Conservation (phyloP, 2,888 invertebrate species). For the Netelia melanura region DNA sequence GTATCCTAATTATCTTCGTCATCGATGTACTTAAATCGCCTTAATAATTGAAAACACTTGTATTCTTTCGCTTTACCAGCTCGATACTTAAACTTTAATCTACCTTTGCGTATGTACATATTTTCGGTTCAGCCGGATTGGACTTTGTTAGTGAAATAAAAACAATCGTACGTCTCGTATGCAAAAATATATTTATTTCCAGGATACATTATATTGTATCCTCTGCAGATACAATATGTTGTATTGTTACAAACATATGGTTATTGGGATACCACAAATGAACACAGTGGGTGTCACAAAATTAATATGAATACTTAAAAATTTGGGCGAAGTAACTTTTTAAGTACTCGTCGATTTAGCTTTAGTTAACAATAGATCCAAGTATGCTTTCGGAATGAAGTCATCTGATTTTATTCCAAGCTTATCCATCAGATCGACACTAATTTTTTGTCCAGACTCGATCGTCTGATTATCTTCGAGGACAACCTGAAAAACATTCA, state of each 20-base stretch:
- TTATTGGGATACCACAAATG: constrained; percentile 1
- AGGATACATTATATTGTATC: constrained; percentile 12
- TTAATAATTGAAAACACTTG: neutral
- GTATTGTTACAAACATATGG: constrained; percentile 9
- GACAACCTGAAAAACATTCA: constrained; percentile 86
- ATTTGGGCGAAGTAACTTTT: neutral
- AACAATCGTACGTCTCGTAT: no score
- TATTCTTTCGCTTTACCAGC: neutral
- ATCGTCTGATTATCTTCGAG: constrained; percentile 88
- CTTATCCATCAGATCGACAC: constrained; percentile 88
- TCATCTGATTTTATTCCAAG: constrained; percentile 88
- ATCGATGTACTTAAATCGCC: neutral
- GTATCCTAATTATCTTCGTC: neutral
- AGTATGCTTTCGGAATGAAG: constrained; percentile 91
- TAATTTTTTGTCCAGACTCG: constrained; percentile 90
- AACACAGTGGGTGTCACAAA: constrained; percentile 35
- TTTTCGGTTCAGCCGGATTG: neutral
- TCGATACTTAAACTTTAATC: neutral
- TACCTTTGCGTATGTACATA: neutral
- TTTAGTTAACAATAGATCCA: constrained; percentile 87
- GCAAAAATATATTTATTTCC: constrained; percentile 44
- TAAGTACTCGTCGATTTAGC: constrained; percentile 13
- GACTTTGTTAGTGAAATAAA: neutral
- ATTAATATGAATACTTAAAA: neutral
- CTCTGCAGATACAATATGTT: constrained; percentile 13